Base-by-base conservation (phyloP, 1,140 invertebrate genomes). In the Micrasema minimum region DNA sequence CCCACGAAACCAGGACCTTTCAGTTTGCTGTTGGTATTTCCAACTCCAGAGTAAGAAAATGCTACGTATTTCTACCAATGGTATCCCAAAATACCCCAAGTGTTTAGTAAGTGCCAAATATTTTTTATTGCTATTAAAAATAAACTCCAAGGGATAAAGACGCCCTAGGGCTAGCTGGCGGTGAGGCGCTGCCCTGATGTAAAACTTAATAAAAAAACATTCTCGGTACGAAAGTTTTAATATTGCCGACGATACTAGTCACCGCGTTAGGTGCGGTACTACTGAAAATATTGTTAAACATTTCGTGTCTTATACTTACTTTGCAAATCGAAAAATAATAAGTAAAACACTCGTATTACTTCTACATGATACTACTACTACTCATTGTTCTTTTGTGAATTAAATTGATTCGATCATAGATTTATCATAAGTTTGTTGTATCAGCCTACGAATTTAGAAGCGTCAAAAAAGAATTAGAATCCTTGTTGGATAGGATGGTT, bases 181-280 rank as follows among this genome's bases (percentile, higher is more conserved):
- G 48, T 51, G 22, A 51, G 48, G 20, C 48, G 48, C 16, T 51
- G 11, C 16, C 48, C 20, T 51, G 20, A 51, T 10, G 48, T 51
- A 51, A 51, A 51, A 51, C 48, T 51, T 51, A 20, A 51, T 51
- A 51, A 51, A 51, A 48, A 48, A 51, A 18, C n/a, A 51, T 51
- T 18, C 48, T 51, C 18, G 48, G 14, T 14, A 51, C 2, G 48
- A 51, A 45, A 51, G 16, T 51, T 51, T 51, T 51, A 51, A 51
- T 51, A 51, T 51, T 51, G 5, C 48, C 48, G 16, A 51, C 22
- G 11, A 51, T 51, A 10, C 20, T 23, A 51, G 48, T 51, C 48
- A 23, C 46, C 10, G 20, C 46, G 18, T 11, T 23, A 20, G 20
- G 18, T 51, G 20, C 22, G 48, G 20, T 10, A 51, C 16, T 23